Evolutionary conservation across 2,797 vertebrate genomes (phyloP), one percentile per base, ranked within the genome.

Genomic region (Danio aesculapii): DNA sequence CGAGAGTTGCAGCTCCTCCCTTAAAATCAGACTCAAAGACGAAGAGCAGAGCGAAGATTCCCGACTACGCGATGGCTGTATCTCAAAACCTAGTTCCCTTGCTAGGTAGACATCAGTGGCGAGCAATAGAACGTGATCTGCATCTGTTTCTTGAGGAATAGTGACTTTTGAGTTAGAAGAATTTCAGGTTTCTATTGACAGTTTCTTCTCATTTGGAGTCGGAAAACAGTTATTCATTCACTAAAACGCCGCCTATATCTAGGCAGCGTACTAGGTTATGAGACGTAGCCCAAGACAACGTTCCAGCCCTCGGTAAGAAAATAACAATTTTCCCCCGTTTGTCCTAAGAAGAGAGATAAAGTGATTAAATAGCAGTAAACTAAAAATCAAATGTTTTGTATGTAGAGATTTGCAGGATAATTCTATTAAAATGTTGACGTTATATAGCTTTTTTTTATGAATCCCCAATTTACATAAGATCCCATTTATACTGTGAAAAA

Each of bases 1-100:
- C 14, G 41, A 73, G 59, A 58, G 69, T 47, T n/a, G 6, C 49
- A 66, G 69, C 69, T 57, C 78, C 78, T 73, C 69, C 68, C 77
- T 72, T 21, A 17, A 61, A 43, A 63, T 13, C 47, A 8, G 75
- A 39, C 11, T 17, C 19, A 14, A 50, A 2, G 53, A 70, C 53
- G 67, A 79, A 12, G 57, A 71, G 57, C 9, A 30, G 50, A n/a
- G 50, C 13, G 63, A 39, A 21, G 50, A 59, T 41, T 79, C 66
- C 30, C 1, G 55, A 21, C 30, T 19, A 55, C 16, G 10, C 57
- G 8, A 46, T 8, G 77, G 77, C 12, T 30, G 47, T 52, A 67
- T 63, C 13, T 44, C 69, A 41, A 79, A 55, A 3, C 58, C n/a
- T 16, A 71, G 0, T 6, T 39, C 6, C 9, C 50, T 17, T 44